Base-by-base conservation (phyloP, 2,888 invertebrate genomes). In the Unio delphinus region DNA sequence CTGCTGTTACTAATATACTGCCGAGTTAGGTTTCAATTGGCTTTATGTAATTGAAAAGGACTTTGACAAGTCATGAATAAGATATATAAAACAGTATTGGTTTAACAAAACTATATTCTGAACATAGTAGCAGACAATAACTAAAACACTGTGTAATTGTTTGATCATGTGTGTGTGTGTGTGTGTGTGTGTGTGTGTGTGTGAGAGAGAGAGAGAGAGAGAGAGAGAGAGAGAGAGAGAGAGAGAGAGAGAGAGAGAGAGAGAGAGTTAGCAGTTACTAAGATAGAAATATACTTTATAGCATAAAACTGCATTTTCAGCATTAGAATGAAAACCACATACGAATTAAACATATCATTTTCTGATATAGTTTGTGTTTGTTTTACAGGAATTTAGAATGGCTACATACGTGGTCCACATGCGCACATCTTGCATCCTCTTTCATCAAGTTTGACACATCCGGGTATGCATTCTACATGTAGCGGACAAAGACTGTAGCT, bases 391-490 rank as follows among this genome's bases (percentile, higher is more conserved):
- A 11, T 11, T 45, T 45, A 45, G 8, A 11, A 1, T 45, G 11
- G 11, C 8, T 45, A 45, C 45, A 45, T 45, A 45, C 45, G 45
- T 8, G 72, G 72, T 34, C 78, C 80, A 34, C 80, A 80, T 26
- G 80, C 80, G 62, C 80, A 80, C 20, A 72, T 68, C 26, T 75
- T 75, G 67, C 80, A 80, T 61, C 80, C 80, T 59, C 70, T 64
- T 65, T 75, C 64, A 59, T 80, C 78, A 60, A 80, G 59, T 57
- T 78, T 76, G 20, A 76, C 66, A 73, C 80, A 80, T 23, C 80
- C 80, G 8, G 80, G 78, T 45, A 78, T 76, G 67, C 78, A 80
- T 67, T 78, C 73, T 15, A 76, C 78, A 60, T 76, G 75, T 58
- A 61, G 63, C 0, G 78, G 76, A 60, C 80, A 80, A 1, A 75